These are phyloP conservation scores for Rhodinocichla rosea DNA, from an alignment of 2,113 vertebrate species.

Conservation along the genomic window DNA sequence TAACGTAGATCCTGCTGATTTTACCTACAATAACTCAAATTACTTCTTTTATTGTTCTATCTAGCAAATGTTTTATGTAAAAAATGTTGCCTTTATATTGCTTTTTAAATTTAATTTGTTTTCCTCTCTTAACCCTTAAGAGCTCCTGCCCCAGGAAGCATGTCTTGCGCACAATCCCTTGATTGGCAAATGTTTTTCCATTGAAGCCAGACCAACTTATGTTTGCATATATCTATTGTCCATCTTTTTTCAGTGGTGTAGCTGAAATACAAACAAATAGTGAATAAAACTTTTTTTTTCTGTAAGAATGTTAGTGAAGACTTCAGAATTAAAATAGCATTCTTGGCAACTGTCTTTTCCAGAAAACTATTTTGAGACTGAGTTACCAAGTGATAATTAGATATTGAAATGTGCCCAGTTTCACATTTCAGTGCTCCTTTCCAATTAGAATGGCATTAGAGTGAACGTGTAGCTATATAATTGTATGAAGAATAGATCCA, in stretches of 20 bases:
- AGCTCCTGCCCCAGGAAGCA: background rate
- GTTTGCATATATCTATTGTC: background rate
- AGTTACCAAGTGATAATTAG: constrained; percentile 77
- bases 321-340: constrained; percentile 54
- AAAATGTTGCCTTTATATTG: background rate
- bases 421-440: constrained; percentile 79
- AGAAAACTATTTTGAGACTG: constrained; percentile 73
- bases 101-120: background rate
- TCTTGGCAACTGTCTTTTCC: constrained; percentile 66
- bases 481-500: constrained; percentile 84
- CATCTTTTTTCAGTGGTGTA: background rate
- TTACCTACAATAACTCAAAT: constrained; percentile 14
- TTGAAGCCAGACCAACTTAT: background rate
- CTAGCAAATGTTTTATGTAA: background rate
- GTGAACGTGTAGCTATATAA: constrained; percentile 75
- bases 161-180: background rate
- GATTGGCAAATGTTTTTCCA: background rate
- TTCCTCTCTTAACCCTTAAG: constrained; percentile 27
- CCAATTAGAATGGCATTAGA: constrained; percentile 83
- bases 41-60: background rate
- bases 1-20: background rate
- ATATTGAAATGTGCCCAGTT: constrained; percentile 70
- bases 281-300: constrained; percentile 2
- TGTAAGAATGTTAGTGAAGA: background rate
- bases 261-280: constrained; percentile 8